phyloP scores from a whole-genome alignment of 2,888 invertebrate species.

The Belgica antarctica region DNA sequence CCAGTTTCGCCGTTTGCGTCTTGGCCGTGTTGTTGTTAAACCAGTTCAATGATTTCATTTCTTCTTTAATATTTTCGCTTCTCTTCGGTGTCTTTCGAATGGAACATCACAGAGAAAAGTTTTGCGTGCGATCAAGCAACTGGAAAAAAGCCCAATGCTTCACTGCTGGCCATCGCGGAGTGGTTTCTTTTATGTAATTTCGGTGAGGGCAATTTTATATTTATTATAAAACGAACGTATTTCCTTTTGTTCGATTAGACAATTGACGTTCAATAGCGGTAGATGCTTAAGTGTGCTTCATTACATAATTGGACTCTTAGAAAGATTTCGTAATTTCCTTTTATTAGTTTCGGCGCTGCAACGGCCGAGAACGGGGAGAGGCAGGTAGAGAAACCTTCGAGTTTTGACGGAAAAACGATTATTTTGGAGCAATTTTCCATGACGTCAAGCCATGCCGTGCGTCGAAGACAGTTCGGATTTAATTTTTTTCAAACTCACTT shows the following conservation, averaged over 20 bases:
- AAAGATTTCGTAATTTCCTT: constrained; percentile 26
- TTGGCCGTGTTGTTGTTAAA: constrained; percentile 2
- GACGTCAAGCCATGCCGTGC: background rate
- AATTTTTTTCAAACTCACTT: too few relatives aligned
- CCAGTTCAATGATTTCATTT: constrained; percentile 32
- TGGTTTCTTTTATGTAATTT: constrained; percentile 8
- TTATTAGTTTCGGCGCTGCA: too few relatives aligned
- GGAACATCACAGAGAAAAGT: background rate
- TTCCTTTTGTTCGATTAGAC: constrained; percentile 38
- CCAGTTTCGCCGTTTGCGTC: constrained; percentile 14
- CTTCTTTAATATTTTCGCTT: constrained; percentile 1
- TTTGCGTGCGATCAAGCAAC: constrained; percentile 33
- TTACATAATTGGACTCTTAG: constrained; percentile 31
- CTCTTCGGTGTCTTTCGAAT: too few relatives aligned
- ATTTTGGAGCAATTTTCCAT: background rate
- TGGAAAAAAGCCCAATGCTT: constrained; percentile 14
- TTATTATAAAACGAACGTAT: constrained; percentile 7
- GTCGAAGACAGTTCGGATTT: too few relatives aligned
- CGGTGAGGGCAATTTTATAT: constrained; percentile 9
- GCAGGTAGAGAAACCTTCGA: too few relatives aligned
- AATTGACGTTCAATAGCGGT: constrained; percentile 29
- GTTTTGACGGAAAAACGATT: too few relatives aligned
- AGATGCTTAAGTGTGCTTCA: constrained; percentile 31
- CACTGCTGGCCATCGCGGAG: background rate
- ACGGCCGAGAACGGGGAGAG: too few relatives aligned